Evolutionary conservation across 2,797 vertebrate genomes (phyloP).

Genomic region (Artibeus jamaicensis): DNA sequence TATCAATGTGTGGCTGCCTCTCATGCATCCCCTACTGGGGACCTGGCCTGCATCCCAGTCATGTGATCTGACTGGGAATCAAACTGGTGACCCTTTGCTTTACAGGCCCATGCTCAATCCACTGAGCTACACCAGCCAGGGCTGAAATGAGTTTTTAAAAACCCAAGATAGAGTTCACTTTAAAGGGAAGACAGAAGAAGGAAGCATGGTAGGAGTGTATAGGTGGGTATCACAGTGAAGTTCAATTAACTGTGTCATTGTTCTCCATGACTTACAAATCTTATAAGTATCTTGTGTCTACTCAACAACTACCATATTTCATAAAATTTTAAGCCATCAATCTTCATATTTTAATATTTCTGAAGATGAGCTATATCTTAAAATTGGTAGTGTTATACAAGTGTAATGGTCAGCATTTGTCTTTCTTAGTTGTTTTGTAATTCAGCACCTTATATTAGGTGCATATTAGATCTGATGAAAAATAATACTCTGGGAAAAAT

Average conservation of each 20-base stretch:
- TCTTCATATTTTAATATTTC: conserved; percentile 1
- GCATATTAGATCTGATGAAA: background rate
- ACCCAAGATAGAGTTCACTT: background rate
- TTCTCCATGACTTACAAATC: background rate
- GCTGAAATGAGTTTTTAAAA: background rate
- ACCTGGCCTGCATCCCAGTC: too few relatives aligned
- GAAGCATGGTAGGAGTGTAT: background rate
- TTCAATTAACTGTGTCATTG: background rate
- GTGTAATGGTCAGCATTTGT: background rate
- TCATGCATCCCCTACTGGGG: too few relatives aligned
- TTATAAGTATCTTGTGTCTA: background rate
- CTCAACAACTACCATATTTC: background rate
- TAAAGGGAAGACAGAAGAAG: background rate
- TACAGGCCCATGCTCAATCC: too few relatives aligned
- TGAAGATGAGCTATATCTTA: background rate
- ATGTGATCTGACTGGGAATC: too few relatives aligned
- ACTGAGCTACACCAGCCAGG: too few relatives aligned
- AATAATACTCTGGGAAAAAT: background rate
- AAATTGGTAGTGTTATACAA: background rate
- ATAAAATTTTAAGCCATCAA: background rate
- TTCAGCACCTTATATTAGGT: background rate
- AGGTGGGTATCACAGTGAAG: background rate
- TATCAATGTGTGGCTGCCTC: too few relatives aligned
- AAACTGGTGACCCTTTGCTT: too few relatives aligned
- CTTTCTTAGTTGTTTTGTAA: background rate